These are phyloP conservation scores for Conus betulinus DNA, from an alignment of 1,140 invertebrate species.

Conservation along the genomic window DNA sequence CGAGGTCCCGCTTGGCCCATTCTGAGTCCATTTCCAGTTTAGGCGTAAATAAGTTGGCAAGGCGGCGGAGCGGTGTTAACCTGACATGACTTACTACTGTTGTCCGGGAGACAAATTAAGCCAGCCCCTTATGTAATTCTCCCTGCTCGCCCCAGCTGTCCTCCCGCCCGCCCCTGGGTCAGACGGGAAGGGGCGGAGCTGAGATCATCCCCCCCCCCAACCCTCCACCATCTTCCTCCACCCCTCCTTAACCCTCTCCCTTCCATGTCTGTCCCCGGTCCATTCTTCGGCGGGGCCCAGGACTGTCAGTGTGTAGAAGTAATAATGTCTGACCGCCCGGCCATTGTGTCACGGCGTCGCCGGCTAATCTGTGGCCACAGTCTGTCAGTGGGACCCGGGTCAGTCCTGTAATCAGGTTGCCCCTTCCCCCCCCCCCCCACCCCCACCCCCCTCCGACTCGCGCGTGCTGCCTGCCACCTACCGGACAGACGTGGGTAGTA, in stretches of 20 bases:
- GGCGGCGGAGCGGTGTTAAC: neutral
- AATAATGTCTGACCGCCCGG: neutral
- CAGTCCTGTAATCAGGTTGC: conserved; percentile 2
- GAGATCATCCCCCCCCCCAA: neutral
- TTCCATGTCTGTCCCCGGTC: neutral
- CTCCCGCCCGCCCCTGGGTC: neutral
- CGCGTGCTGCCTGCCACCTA: conserved; percentile 19
- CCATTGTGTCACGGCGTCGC: neutral
- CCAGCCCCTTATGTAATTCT: conserved; percentile 7
- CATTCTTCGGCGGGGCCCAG: neutral
- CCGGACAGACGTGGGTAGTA: neutral
- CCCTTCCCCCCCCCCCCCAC: neutral
- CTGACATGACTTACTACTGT: conserved; percentile 7
- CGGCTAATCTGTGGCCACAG: neutral
- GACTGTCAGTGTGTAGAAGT: neutral
- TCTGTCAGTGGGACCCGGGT: neutral
- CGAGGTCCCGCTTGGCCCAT: neutral
- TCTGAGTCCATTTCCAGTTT: neutral
- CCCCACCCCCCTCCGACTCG: neutral
- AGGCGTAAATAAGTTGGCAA: neutral
- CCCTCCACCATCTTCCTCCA: neutral
- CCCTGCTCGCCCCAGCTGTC: neutral
- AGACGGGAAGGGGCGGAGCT: neutral
- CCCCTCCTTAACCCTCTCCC: neutral
- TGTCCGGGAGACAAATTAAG: conserved; percentile 7